These are phyloP conservation scores for Centruroides sculpturatus DNA, from an alignment of 1,140 invertebrate genomes.

Conservation along the genomic window DNA sequence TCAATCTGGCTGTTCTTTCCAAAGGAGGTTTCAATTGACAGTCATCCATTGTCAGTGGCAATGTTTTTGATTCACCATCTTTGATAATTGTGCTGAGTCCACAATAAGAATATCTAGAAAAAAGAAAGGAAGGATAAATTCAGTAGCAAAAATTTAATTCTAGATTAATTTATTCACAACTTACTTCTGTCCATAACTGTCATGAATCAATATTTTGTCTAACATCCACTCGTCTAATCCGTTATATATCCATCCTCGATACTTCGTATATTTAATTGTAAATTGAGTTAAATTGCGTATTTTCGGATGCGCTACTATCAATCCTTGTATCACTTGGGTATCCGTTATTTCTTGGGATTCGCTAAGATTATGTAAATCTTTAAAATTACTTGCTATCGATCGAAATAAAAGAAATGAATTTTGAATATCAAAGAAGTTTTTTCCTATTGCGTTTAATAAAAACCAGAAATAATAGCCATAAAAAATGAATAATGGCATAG, in stretches of 20 bases:
- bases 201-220: constrained; percentile 65
- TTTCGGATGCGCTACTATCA: constrained; percentile 74
- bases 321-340: constrained; percentile 23
- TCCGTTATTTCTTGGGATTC: constrained; percentile 55
- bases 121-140: too few species aligned
- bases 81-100: not conserved
- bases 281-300: constrained; percentile 51
- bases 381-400: too few species aligned
- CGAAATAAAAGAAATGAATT: too few species aligned
- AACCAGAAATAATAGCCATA: too few species aligned
- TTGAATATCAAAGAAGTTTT: too few species aligned
- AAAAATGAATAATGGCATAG: not conserved
- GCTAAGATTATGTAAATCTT: constrained; percentile 27
- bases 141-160: not conserved
- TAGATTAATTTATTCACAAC: constrained; percentile 11
- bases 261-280: constrained; percentile 68
- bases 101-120: not conserved
- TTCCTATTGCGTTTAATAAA: too few species aligned
- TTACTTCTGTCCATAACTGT: constrained; percentile 66
- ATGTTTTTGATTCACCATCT: constrained; percentile 1
- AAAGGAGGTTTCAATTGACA: constrained; percentile 3
- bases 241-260: constrained; percentile 80
- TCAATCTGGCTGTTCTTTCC: constrained; percentile 8
- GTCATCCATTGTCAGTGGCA: constrained; percentile 1
- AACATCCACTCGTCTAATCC: constrained; percentile 52